Percentiles rank a stretch among this genome's conserved stretches.
phyloP scores from a whole-genome alignment of 2,113 vertebrate species.

The Burhinus oedicnemus region DNA sequence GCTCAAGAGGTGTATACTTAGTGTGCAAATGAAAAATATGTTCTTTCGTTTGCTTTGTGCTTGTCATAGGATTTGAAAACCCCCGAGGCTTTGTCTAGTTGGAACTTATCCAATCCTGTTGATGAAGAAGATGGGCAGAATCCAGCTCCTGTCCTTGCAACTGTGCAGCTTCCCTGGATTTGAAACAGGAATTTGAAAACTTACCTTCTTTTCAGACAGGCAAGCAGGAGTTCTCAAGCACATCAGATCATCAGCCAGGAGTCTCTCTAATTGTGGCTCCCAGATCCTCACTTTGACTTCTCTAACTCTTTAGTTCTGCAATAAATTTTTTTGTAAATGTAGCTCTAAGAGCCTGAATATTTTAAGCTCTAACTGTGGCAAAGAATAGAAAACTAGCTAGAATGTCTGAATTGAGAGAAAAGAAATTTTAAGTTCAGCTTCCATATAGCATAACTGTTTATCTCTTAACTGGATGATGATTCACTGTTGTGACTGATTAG shows the following conservation, averaged over 20 bases:
- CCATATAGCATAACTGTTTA: background rate
- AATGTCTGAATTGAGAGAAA: background rate
- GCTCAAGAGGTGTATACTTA: background rate
- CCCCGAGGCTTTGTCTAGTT: background rate
- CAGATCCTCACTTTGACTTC: background rate
- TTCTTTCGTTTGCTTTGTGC: background rate
- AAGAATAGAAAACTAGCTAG: background rate
- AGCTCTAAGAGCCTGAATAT: background rate
- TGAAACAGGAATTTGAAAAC: background rate
- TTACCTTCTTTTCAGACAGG: background rate
- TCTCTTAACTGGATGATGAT: background rate
- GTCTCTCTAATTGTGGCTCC: background rate
- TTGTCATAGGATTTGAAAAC: background rate
- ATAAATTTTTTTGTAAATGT: background rate
- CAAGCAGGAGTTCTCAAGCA: background rate
- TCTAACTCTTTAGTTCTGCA: background rate
- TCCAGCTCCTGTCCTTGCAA: background rate
- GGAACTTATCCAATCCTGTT: background rate
- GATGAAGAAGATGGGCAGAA: background rate
- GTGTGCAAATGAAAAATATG: background rate
- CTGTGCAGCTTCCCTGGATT: background rate
- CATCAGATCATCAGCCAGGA: background rate
- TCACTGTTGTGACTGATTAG: background rate
- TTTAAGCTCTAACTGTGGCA: background rate
- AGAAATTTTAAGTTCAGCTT: background rate